Evolutionary conservation across 2,888 invertebrate genomes (phyloP), one percentile per base, ranked within the genome.

Genomic region (Eilema sororculum): DNA sequence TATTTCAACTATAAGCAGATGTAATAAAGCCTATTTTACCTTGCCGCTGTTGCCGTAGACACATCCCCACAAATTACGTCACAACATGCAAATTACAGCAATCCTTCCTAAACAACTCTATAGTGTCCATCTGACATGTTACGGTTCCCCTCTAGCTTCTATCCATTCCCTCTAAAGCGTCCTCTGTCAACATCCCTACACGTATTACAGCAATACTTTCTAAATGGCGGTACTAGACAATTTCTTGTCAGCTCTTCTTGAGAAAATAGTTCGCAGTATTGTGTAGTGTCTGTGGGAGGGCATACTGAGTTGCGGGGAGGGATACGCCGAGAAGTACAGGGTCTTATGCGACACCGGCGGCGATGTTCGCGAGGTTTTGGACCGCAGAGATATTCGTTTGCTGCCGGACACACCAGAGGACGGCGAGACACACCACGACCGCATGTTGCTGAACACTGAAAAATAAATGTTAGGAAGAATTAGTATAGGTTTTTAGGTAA

Each of bases 381-480:
- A 0, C 96, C 96, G 83, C 97, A 97, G 0, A 95, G 91, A 12
- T 88, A 84, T 1, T 93, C 95, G 70, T 94, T 89, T 0, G 94
- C 80, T 0, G 96, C 95, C 0, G 96, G 95, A 78, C 97, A 97
- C 2, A 92, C 85, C 0, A 96, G 90, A 0, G 96, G 95, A 4
- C 96, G 93, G 0, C 92, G 91, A 16, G 96, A 96, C 3, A 96
- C 83, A 0, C 97, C 97, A 1, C 93, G 92, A 0, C 96, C 97
- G 81, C 97, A 97, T 0, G 94, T 95, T 56, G 95, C 91, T 1
- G 97, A 97, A 87, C 97, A 97, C 97, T 97, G 84, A n/a, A 87
- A n/a, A 89, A 61, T 24, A 70, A 72, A 69, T 58, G 24, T 58
- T 22, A 59, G 59, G n/a, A 12, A 5, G 10, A n/a, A 59, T 25